Percentiles rank a stretch among this genome's conserved stretches.
Conservation (phyloP, 2,113 vertebrate species). For the Potamarius usumacintae region DNA sequence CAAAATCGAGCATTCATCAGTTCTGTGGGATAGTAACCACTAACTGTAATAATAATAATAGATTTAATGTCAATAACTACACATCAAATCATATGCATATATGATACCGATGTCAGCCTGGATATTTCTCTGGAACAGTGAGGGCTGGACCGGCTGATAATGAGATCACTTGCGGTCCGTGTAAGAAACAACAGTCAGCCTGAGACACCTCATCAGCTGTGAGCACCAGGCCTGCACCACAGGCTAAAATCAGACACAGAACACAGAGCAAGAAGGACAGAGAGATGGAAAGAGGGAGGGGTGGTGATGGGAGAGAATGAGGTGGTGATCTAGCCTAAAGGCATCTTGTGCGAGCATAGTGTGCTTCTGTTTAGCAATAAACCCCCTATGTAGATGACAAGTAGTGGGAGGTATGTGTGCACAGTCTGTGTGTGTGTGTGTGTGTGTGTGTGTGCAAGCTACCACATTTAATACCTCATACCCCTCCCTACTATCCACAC, state of each 20-base stretch:
- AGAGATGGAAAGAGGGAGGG: conserved; percentile 19
- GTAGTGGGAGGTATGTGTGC: conserved; percentile 30
- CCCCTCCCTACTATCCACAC: conserved; percentile 23
- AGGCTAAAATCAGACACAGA: conserved; percentile 18
- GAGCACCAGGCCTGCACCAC: conserved; percentile 34
- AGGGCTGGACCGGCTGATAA: conserved; percentile 32
- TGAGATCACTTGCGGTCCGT: conserved; percentile 34
- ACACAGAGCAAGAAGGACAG: not conserved
- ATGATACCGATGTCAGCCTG: not conserved
- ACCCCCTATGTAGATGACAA: conserved; percentile 35
- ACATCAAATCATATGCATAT: not conserved
- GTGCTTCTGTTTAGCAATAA: conserved; percentile 48
- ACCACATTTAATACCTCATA: conserved; percentile 18
- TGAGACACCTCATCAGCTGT: conserved; percentile 49
- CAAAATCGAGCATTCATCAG: not conserved
- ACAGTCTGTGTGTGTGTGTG: not conserved
- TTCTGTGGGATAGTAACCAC: not conserved
- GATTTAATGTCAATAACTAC: not conserved
- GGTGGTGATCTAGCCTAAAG: conserved; percentile 40
- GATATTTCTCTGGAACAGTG: conserved; percentile 3
- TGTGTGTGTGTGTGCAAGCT: not conserved
- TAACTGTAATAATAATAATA: not conserved
- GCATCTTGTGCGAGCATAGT: conserved; percentile 33
- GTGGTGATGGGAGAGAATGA: not conserved
- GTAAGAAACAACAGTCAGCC: conserved; percentile 37